Evolutionary conservation across 2,888 invertebrate species (phyloP), one percentile per base, ranked within the genome.

Genomic region (Germaria angustata): DNA sequence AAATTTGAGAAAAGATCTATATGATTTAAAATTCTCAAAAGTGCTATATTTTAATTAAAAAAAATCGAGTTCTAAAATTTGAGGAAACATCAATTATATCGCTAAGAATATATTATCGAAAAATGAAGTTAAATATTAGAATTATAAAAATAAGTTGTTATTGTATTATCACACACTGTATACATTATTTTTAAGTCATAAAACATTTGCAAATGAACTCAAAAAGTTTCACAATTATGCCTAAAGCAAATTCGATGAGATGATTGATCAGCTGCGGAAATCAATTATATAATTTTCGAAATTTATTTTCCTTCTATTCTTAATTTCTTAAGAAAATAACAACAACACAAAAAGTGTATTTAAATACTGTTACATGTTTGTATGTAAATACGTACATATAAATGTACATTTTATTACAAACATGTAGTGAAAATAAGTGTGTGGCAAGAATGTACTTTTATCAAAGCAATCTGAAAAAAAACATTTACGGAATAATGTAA

Each of bases 401-500:
- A 9, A 46, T 20, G 11, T 20, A 46, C 46, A 11, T 46, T 17
- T 0, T n/a, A n/a, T n/a, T n/a, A 32, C 13, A 13, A 32, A 32
- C 20, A 3, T 34, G 24, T n/a, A 49, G 9, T 39, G 51, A 66
- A 66, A 66, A 51, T 17, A 24, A 49, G 24, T 66, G 51, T 66
- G 66, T 15, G 36, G 66, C 20, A 39, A 39, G 36, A 22, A 66
- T 49, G 22, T 36, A 51, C 51, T 49, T 49, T 65, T 49, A 17
- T 34, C 22, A 34, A 24, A 17, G 11, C 32, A 32, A 39, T 24
- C 6, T 13, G 36, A 66, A 66, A 49, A 51, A 46, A 66, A 51
- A 46, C 51, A 66, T 66, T 66, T 66, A 11, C 11, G 39, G 20
- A 66, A 36, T 20, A 66, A 66, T 66, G 15, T 24, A 24, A 66